Percentiles rank a stretch among this genome's conserved stretches.
These are phyloP conservation scores for Bemisia tabaci DNA, from an alignment of 1,140 invertebrate species.

Conservation along the genomic window DNA sequence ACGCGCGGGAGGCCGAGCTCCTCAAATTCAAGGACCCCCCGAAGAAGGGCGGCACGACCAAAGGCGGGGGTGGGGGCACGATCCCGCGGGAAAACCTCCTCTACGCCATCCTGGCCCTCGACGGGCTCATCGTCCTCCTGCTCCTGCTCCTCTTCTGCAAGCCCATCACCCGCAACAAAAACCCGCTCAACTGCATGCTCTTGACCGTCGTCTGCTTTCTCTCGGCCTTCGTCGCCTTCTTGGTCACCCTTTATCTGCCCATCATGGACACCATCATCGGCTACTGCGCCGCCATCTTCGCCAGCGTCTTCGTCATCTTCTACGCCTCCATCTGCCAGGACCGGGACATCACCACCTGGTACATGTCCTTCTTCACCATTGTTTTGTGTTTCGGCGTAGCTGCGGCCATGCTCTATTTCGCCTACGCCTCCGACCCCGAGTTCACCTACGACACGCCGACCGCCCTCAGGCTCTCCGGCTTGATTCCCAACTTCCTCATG, in stretches of 20 bases:
- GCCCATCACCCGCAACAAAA: neutral
- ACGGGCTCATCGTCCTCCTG: neutral
- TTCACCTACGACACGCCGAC: neutral
- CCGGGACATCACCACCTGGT: neutral
- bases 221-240: neutral
- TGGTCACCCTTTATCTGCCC: neutral
- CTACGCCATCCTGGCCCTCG: neutral
- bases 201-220: neutral
- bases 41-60: too few relatives aligned
- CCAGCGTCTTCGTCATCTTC: neutral
- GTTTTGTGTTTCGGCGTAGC: neutral
- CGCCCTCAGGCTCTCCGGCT: neutral
- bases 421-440: neutral
- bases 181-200: neutral
- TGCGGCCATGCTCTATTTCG: neutral
- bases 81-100: neutral
- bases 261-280: neutral
- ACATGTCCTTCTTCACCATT: neutral
- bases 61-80: neutral
- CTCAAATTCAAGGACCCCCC: too few relatives aligned
- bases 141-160: neutral
- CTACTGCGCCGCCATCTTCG: neutral
- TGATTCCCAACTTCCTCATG: neutral
- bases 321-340: neutral
- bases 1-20: neutral